These are phyloP conservation scores for Cercopithecus mona DNA, from an alignment of 2,113 vertebrate genomes.

Conservation along the genomic window DNA sequence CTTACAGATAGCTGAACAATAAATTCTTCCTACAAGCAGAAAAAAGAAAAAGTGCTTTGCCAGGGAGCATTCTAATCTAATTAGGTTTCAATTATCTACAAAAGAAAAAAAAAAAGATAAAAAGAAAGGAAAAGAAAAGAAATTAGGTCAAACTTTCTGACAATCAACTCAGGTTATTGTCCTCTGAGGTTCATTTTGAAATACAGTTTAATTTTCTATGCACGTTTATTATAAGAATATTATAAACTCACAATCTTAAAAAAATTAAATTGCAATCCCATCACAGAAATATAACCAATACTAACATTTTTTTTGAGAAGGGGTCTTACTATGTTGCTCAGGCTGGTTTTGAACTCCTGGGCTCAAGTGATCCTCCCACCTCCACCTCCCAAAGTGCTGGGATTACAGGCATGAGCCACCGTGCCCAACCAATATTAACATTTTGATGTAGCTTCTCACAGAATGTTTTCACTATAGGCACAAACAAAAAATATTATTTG, in stretches of 20 bases:
- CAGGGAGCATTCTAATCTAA: slow-evolving; percentile 54
- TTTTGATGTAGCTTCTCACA: not conserved
- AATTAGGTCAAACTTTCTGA: slow-evolving; percentile 64
- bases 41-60: slow-evolving; percentile 23
- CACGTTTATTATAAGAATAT: slow-evolving; percentile 11
- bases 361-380: no score
- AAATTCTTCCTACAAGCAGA: slow-evolving; percentile 44
- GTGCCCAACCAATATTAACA: not conserved
- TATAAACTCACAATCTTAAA: not conserved
- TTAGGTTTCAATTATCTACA: slow-evolving; percentile 66
- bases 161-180: slow-evolving; percentile 45
- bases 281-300: not conserved
- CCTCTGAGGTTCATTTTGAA: slow-evolving; percentile 59
- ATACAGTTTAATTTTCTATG: slow-evolving; percentile 41
- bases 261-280: not conserved
- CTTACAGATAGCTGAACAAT: slow-evolving; percentile 24
- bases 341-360: no score
- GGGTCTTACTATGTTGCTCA: no score
- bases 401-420: no score
- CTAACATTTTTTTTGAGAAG: no score
- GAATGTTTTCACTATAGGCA: slow-evolving; percentile 16
- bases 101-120: slow-evolving; percentile 11
- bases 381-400: no score
- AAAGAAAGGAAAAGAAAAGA: not conserved
- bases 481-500: not conserved